These are phyloP conservation scores for Pectinophora gossypiella DNA, from an alignment of 1,140 invertebrate species.

Conservation along the genomic window DNA sequence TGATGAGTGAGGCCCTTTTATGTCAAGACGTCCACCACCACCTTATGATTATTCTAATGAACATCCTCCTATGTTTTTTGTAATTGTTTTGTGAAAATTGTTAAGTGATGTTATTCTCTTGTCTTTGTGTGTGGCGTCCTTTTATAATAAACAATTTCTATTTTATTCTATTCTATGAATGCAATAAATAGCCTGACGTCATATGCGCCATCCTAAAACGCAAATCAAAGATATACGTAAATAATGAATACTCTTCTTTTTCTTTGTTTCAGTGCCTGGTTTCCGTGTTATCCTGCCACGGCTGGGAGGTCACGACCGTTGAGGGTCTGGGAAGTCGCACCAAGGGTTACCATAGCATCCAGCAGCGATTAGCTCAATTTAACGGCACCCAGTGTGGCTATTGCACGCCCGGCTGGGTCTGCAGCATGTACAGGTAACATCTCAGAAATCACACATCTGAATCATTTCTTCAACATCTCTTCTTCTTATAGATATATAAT, in stretches of 20 bases:
- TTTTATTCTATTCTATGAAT: slow-evolving; percentile 40
- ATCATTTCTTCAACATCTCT: background rate
- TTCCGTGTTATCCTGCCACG: slow-evolving; percentile 14
- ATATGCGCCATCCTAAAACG: background rate
- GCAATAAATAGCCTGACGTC: background rate
- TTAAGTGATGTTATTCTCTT: too few species aligned
- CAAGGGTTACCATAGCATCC: slow-evolving; percentile 82
- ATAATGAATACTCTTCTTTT: background rate
- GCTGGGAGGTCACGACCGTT: slow-evolving; percentile 69
- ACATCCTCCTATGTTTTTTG: too few species aligned
- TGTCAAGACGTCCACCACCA: too few species aligned
- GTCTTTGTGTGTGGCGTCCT: background rate
- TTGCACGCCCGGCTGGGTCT: slow-evolving; percentile 79
- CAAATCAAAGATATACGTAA: background rate
- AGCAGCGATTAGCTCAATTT: slow-evolving; percentile 79
- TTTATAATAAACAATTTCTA: background rate
- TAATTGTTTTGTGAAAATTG: too few species aligned
- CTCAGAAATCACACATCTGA: too few species aligned
- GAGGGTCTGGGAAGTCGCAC: slow-evolving; percentile 83
- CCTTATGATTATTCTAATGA: too few species aligned
- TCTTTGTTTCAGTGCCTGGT: slow-evolving; percentile 8
- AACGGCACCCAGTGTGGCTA: slow-evolving; percentile 87
- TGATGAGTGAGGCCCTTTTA: too few species aligned
- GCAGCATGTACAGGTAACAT: slow-evolving; percentile 70
- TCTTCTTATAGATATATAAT: background rate